phyloP scores from a whole-genome alignment of 2,888 invertebrate species.

The Petrolisthes manimaculis region DNA sequence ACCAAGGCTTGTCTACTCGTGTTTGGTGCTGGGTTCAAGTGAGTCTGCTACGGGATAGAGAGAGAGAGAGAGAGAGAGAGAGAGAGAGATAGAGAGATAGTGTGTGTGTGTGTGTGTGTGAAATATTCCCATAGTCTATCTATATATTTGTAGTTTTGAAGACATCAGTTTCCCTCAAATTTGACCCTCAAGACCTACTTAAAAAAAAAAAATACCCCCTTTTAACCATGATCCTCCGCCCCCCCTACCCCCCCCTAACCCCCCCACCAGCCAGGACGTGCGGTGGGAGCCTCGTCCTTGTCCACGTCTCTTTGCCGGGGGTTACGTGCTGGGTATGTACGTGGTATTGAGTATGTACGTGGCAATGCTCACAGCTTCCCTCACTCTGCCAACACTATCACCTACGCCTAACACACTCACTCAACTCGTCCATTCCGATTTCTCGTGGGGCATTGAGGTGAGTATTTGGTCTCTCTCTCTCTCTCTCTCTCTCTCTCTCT shows the following conservation, averaged over 20 bases:
- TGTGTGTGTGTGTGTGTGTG: too few relatives aligned
- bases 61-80: not conserved
- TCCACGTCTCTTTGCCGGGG: conserved; percentile 31
- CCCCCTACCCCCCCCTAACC: not conserved
- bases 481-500: conserved; percentile 19
- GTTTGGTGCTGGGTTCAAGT: conserved; percentile 9
- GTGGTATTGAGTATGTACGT: conserved; percentile 55
- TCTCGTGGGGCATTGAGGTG: conserved; percentile 60
- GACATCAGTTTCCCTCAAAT: too few relatives aligned
- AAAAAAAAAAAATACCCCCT: not conserved
- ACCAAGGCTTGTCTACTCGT: not conserved
- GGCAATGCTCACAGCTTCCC: conserved; percentile 55
- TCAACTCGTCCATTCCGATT: conserved; percentile 41
- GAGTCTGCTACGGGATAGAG: not conserved
- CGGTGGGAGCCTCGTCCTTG: not conserved
- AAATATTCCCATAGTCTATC: too few relatives aligned
- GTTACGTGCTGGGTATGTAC: conserved; percentile 49
- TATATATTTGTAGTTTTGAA: too few relatives aligned
- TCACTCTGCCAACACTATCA: conserved; percentile 57
- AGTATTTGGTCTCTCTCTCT: not conserved
- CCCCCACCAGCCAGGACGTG: conserved; percentile 30
- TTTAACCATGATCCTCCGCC: too few relatives aligned
- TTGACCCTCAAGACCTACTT: too few relatives aligned
- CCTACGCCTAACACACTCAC: conserved; percentile 51
- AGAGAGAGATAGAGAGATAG: not conserved